Evolutionary conservation across 2,797 vertebrate species (phyloP).

Genomic region (Sebastes steindachneri): DNA sequence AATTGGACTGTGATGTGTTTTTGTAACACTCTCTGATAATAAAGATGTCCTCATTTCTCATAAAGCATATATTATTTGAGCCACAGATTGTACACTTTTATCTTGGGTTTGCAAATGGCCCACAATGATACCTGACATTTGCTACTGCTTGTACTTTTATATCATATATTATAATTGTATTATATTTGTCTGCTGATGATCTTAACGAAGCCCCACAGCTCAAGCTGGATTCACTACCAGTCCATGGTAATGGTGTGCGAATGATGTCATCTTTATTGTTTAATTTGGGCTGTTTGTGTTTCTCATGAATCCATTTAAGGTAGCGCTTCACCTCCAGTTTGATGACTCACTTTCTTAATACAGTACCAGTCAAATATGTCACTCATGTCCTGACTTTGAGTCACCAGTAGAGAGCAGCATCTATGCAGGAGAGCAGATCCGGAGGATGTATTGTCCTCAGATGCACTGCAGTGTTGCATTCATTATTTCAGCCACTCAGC

Average conservation of each 20-base stretch:
- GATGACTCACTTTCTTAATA: neutral
- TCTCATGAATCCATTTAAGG: neutral
- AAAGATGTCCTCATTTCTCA: neutral
- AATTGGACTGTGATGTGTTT: neutral
- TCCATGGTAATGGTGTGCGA: neutral
- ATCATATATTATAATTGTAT: neutral
- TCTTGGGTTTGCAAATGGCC: neutral
- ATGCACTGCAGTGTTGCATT: neutral
- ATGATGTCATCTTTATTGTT: neutral
- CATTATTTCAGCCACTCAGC: neutral
- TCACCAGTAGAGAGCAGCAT: slow-evolving; percentile 62
- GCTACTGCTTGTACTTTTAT: neutral
- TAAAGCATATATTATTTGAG: neutral
- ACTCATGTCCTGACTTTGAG: neutral
- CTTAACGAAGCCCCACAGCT: neutral
- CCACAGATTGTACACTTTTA: neutral
- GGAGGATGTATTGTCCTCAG: neutral
- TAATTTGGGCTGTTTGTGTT: neutral
- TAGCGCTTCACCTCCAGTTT: neutral
- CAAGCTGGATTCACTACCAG: neutral
- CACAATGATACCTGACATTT: neutral
- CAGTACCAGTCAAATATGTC: neutral
- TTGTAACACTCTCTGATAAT: neutral
- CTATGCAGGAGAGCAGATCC: neutral
- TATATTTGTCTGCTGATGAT: neutral